Percentiles rank a stretch among this genome's conserved stretches.
phyloP scores from a whole-genome alignment of 2,113 vertebrate genomes.

The Triplophysa rosa region DNA sequence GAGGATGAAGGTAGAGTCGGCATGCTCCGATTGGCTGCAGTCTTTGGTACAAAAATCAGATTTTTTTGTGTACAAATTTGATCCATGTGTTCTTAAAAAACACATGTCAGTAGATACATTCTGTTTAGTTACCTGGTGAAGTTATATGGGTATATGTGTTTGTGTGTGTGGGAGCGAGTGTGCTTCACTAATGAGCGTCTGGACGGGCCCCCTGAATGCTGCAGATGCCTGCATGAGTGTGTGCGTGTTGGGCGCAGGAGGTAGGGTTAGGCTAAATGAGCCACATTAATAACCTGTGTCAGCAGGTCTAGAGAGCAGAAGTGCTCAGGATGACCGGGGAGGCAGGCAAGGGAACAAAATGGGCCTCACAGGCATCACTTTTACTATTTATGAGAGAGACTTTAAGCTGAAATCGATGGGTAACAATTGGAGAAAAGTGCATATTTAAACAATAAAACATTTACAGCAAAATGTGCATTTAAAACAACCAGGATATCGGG shows the following conservation, averaged over 20 bases:
- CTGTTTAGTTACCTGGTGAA: neutral
- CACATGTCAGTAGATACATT: neutral
- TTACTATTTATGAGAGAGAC: slow-evolving; percentile 36
- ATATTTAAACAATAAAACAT: slow-evolving; percentile 45
- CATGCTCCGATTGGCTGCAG: neutral
- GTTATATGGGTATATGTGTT: neutral
- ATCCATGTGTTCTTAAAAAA: neutral
- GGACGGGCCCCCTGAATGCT: slow-evolving; percentile 7
- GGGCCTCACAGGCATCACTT: neutral
- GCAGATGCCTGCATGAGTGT: slow-evolving; percentile 14
- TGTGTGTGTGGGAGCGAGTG: neutral
- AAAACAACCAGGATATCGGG: neutral
- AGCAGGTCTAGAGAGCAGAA: slow-evolving; percentile 43
- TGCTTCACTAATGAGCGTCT: slow-evolving; percentile 39
- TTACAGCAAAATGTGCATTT: slow-evolving; percentile 16
- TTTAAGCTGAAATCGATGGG: slow-evolving; percentile 28
- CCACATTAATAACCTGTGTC: slow-evolving; percentile 53
- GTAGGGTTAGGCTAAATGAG: slow-evolving; percentile 45
- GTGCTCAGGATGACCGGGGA: slow-evolving; percentile 31
- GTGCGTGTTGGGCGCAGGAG: slow-evolving; percentile 34
- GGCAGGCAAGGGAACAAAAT: slow-evolving; percentile 29
- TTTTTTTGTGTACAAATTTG: neutral
- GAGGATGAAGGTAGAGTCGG: slow-evolving; percentile 11
- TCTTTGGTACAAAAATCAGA: neutral
- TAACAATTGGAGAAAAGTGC: neutral